Base-by-base conservation (phyloP, 1,140 invertebrate genomes). In the Macrobrachium rosenbergii region DNA sequence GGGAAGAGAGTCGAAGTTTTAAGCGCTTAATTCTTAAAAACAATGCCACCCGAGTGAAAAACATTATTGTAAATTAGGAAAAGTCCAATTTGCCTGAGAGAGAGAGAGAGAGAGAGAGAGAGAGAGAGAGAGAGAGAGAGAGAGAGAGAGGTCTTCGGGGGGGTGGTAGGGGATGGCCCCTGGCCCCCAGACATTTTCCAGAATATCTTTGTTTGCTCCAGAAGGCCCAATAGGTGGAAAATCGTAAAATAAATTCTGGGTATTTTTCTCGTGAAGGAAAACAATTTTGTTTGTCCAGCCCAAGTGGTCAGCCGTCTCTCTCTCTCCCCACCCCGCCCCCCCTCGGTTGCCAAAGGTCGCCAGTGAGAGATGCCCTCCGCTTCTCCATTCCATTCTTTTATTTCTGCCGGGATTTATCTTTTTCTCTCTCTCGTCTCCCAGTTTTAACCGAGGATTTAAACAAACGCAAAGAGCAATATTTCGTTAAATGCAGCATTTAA, bases 211-310 rank as follows among this genome's bases (percentile, higher is more conserved):
- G 84, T 87, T 87, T 87, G 84, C 78, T 77, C 78, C 45, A 63
- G 58, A 77, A 87, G 84, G 78, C 84, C 84, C 84, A 82, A 87
- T 87, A 87, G 84, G 78, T 87, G 84, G 84, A 87, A 87, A 87
- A 87, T 87, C 84, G 84, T 87, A 87, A 87, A 87, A 87, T 87
- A 87, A 87, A 87, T 87, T 87, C 84, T 64, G 78, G 84, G 84
- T 82, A 87, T 87, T 87, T 87, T 87, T 87, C 84, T 87, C 84
- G 67, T 81, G 84, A 87, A 87, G 84, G 84, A 87, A 87, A 87
- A 87, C 84, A 87, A 87, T 87, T 87, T 87, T 87, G 84, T 87
- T 87, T 87, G 84, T 87, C 84, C 84, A 87, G 84, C 84, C 84
- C 84, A 87, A 87, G 84, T 87, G 84, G 84, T 87, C 84, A 87